Conservation (phyloP, 1,140 invertebrate species). For the Brachionus plicatilis region DNA sequence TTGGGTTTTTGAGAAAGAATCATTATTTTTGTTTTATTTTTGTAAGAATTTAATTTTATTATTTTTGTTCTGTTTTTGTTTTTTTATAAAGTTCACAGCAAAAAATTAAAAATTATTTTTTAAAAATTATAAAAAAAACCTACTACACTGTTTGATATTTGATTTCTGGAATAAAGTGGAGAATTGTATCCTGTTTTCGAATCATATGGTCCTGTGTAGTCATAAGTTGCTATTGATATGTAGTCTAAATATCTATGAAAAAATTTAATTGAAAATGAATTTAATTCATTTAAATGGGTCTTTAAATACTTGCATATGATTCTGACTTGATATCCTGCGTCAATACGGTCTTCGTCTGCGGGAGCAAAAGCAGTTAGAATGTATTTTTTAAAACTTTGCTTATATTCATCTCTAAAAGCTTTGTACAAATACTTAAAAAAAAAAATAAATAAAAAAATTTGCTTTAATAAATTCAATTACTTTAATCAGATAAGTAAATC, state of each 20-base stretch:
- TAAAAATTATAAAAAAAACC: background rate
- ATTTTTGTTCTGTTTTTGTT: too few relatives aligned
- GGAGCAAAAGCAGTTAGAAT: constrained; percentile 23
- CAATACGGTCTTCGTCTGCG: constrained; percentile 63
- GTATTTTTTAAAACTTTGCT: constrained; percentile 26
- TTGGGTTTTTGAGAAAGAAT: too few relatives aligned
- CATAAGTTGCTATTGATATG: constrained; percentile 82
- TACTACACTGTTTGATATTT: constrained; percentile 18
- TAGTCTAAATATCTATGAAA: constrained; percentile 65
- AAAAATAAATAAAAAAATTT: background rate
- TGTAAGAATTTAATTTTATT: too few relatives aligned
- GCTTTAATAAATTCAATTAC: background rate
- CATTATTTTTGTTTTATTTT: too few relatives aligned
- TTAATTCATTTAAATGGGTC: background rate
- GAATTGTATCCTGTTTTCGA: constrained; percentile 66
- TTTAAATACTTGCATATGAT: constrained; percentile 65
- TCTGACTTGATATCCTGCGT: constrained; percentile 84
- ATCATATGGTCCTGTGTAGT: constrained; percentile 92
- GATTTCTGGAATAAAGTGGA: constrained; percentile 46
- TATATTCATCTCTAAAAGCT: constrained; percentile 38
- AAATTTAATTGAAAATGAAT: background rate
- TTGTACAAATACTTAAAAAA: constrained; percentile 21
- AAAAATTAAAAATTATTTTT: too few relatives aligned
- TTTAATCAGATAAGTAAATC: constrained; percentile 29
- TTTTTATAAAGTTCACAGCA: too few relatives aligned